Evolutionary conservation across 2,113 vertebrate genomes (phyloP).

Genomic region (Hippoglossus stenolepis): DNA sequence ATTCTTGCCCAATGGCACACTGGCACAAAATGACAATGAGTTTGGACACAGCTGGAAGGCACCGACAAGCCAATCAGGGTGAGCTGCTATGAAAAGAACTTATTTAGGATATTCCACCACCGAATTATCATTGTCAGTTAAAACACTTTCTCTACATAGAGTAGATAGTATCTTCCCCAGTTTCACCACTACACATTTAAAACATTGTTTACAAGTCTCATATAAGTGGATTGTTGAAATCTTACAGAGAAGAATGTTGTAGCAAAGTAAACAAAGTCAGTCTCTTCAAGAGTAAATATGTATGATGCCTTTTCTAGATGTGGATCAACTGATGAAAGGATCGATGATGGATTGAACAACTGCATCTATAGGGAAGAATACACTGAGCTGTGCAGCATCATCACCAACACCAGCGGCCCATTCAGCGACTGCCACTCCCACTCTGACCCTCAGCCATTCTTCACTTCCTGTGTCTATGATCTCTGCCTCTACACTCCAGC

Average conservation of each 20-base stretch:
- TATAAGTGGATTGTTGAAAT: too few relatives aligned
- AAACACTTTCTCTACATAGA: neutral
- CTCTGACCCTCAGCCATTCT: constrained; percentile 43
- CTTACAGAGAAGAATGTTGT: too few relatives aligned
- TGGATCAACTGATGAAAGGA: constrained; percentile 33
- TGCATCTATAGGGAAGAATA: constrained; percentile 54
- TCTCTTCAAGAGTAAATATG: neutral
- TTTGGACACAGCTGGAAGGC: constrained; percentile 80
- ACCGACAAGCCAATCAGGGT: constrained; percentile 65
- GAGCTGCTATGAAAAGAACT: constrained; percentile 4
- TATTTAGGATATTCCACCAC: neutral
- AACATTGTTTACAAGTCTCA: too few relatives aligned
- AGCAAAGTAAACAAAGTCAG: too few relatives aligned
- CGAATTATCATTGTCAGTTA: neutral
- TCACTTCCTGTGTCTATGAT: constrained; percentile 64
- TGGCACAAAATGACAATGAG: constrained; percentile 62
- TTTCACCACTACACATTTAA: too few relatives aligned
- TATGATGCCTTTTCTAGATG: constrained; percentile 43
- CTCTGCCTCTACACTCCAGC: constrained; percentile 66
- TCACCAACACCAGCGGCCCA: constrained; percentile 68
- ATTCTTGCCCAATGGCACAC: constrained; percentile 62
- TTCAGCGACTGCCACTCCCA: constrained; percentile 61
- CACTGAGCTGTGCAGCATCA: constrained; percentile 65
- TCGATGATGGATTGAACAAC: neutral
- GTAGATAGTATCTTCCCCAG: too few relatives aligned